Percentiles rank a stretch among this genome's conserved stretches.
These are phyloP conservation scores for Agonopterix alstromeriana DNA, from an alignment of 2,888 invertebrate species.

Conservation along the genomic window DNA sequence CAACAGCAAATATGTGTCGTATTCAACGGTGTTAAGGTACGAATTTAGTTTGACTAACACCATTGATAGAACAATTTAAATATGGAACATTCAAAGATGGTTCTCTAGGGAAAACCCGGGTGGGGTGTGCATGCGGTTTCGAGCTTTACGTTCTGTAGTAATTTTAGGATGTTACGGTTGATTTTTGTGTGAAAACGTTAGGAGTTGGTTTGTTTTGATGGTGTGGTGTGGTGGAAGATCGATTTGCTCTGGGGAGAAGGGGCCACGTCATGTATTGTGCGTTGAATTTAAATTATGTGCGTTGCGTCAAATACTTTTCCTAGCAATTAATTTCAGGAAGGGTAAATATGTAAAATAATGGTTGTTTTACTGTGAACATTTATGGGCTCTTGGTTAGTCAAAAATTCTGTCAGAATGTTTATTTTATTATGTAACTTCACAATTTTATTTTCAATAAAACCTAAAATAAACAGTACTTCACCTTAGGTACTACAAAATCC, in stretches of 20 bases:
- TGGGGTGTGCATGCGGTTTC: constrained; percentile 29
- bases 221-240: constrained; percentile 39
- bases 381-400: too few relatives aligned
- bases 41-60: constrained; percentile 16
- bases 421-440: too few relatives aligned
- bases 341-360: too few relatives aligned
- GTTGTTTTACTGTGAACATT: too few relatives aligned
- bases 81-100: constrained; percentile 70
- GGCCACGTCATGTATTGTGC: constrained; percentile 26
- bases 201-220: constrained; percentile 33
- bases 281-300: too few relatives aligned
- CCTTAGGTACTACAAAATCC: too few relatives aligned
- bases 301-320: too few relatives aligned
- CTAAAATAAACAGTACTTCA: too few relatives aligned
- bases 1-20: constrained; percentile 21
- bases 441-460: too few relatives aligned
- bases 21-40: constrained; percentile 8
- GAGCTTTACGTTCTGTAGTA: constrained; percentile 9
- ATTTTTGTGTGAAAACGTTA: constrained; percentile 22
- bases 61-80: constrained; percentile 66
- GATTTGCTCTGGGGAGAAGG: constrained; percentile 66
- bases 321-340: too few relatives aligned
- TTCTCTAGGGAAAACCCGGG: constrained; percentile 70
- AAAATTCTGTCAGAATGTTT: too few relatives aligned
- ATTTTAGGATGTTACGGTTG: constrained; percentile 11